Evolutionary conservation across 2,888 invertebrate genomes (phyloP).

Genomic region (Metopia argyrocephala): DNA sequence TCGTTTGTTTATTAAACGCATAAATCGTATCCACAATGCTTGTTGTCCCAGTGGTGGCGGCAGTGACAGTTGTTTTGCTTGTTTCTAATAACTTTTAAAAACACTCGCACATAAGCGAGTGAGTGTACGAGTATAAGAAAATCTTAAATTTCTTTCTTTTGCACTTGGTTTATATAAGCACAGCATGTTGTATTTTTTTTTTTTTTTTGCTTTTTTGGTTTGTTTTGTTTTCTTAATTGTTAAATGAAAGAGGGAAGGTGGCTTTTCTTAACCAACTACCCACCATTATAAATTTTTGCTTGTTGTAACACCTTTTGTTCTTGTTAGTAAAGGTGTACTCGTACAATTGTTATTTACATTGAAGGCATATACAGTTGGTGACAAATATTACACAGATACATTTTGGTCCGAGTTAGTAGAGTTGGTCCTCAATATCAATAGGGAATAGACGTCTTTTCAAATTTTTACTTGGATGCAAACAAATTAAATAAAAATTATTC

Average conservation of each 20-base stretch:
- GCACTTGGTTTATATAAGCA: slow-evolving; percentile 45
- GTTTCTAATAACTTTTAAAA: slow-evolving; percentile 45
- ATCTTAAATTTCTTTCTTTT: neutral
- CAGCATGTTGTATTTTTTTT: too few relatives aligned
- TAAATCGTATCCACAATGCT: slow-evolving; percentile 71
- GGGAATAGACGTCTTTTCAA: too few relatives aligned
- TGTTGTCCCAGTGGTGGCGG: slow-evolving; percentile 75
- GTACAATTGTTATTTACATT: slow-evolving; percentile 40
- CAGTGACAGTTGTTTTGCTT: slow-evolving; percentile 69
- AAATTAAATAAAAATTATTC: too few relatives aligned
- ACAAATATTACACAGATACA: too few relatives aligned
- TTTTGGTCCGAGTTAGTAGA: too few relatives aligned
- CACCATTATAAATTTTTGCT: neutral
- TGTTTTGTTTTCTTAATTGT: slow-evolving; percentile 56
- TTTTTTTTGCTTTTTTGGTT: too few relatives aligned
- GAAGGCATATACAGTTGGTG: too few relatives aligned
- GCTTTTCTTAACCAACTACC: neutral
- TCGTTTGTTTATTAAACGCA: slow-evolving; percentile 76
- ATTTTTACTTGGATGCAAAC: too few relatives aligned
- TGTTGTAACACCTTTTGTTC: neutral
- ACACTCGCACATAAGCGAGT: neutral
- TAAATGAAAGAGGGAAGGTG: slow-evolving; percentile 50
- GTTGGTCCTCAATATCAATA: too few relatives aligned
- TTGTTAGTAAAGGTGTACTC: slow-evolving; percentile 44
- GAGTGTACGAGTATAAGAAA: neutral